These are phyloP conservation scores for Chauna torquata DNA, from an alignment of 2,113 vertebrate genomes.

Conservation along the genomic window DNA sequence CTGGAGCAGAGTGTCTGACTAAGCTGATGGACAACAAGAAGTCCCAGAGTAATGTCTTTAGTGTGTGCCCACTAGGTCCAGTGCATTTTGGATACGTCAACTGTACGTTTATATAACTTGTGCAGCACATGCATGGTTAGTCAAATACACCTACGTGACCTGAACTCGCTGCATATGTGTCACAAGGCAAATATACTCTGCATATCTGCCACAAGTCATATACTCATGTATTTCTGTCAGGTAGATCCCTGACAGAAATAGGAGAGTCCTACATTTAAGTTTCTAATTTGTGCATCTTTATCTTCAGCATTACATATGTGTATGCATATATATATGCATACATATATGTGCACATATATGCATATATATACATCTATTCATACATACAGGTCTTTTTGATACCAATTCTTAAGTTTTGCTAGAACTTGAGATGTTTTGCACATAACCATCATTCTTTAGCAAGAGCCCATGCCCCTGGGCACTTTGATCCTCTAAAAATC, in stretches of 20 bases:
- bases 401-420: background rate
- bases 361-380: background rate
- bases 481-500: background rate
- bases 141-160: background rate
- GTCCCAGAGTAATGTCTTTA: background rate
- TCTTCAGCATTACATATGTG: background rate
- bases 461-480: background rate
- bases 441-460: background rate
- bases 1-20: background rate
- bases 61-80: background rate
- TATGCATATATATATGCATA: background rate
- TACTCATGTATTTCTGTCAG: background rate
- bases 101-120: background rate
- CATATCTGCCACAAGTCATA: background rate
- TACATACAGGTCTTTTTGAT: background rate
- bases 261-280: background rate
- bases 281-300: background rate
- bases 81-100: background rate
- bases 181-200: background rate
- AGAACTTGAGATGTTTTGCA: background rate
- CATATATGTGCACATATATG: background rate
- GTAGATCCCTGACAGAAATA: background rate
- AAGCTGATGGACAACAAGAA: background rate
- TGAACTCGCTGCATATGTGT: background rate
- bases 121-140: background rate